These are phyloP conservation scores for Pantherophis guttatus DNA, from an alignment of 2,113 vertebrate genomes.

Conservation along the genomic window DNA sequence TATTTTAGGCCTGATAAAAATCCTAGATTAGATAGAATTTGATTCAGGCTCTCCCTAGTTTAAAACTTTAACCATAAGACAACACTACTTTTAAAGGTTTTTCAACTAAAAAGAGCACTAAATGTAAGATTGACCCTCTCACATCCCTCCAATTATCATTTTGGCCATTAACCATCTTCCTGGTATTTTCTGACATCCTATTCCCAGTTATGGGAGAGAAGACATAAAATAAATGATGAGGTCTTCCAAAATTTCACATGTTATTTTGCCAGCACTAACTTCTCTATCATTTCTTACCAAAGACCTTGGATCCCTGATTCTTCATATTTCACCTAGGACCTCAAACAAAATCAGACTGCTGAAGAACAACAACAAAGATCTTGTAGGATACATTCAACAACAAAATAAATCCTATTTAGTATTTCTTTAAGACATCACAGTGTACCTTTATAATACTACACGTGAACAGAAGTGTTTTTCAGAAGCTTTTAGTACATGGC, in stretches of 20 bases:
- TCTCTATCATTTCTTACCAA: neutral
- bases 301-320: neutral
- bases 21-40: neutral
- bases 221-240: neutral
- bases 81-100: neutral
- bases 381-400: neutral
- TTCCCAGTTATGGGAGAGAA: neutral
- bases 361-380: neutral
- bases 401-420: neutral
- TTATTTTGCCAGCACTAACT: neutral
- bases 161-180: neutral
- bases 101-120: neutral
- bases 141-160: neutral
- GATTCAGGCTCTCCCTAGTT: neutral
- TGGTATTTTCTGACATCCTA: neutral
- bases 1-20: neutral
- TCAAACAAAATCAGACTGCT: neutral
- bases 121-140: neutral
- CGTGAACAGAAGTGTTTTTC: neutral
- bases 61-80: neutral
- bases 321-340: neutral
- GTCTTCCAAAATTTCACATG: neutral
- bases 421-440: neutral
- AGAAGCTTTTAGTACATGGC: no score
- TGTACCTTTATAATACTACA: neutral